A percentile compares a stretch with the other conserved stretches of the same genome.
phyloP scores from a whole-genome alignment of 2,797 vertebrate genomes.

The Xerus rutilus region DNA sequence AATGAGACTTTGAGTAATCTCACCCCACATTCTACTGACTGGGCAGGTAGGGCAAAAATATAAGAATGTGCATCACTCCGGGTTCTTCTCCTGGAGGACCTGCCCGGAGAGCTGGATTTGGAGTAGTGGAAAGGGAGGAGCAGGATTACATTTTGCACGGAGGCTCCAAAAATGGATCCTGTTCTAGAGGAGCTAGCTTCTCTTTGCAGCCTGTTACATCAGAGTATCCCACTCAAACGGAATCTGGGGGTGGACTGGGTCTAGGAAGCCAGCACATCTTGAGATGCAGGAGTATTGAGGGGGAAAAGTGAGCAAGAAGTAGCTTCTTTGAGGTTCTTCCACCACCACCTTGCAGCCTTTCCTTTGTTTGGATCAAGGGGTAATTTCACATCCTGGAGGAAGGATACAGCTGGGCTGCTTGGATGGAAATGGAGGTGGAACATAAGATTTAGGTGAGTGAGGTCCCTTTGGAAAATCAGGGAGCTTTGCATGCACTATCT shows the following conservation, averaged over 20 bases:
- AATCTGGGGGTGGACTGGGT: not conserved
- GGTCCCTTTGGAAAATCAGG: not conserved
- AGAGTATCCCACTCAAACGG: conserved; percentile 19
- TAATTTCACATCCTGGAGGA: not conserved
- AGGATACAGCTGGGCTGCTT: not conserved
- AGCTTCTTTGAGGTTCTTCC: not conserved
- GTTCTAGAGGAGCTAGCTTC: not conserved
- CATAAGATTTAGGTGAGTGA: too few relatives aligned
- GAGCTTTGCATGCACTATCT: fast-evolving
- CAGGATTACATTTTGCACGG: not conserved
- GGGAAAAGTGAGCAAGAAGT: conserved; percentile 4
- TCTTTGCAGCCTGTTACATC: not conserved
- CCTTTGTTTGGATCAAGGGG: not conserved
- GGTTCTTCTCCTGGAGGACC: not conserved
- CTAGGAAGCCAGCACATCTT: conserved; percentile 32
- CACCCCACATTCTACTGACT: not conserved
- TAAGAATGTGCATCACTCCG: not conserved
- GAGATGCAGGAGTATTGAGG: not conserved
- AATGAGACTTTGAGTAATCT: conserved; percentile 8
- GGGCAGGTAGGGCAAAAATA: fast-evolving
- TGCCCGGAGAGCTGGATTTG: not conserved
- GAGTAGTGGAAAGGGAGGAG: not conserved
- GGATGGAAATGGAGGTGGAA: not conserved
- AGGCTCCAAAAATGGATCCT: not conserved
- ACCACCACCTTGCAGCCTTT: not conserved